A percentile compares a stretch with the other conserved stretches of the same genome.
phyloP scores from a whole-genome alignment of 2,888 invertebrate genomes.

The Sesia apiformis region DNA sequence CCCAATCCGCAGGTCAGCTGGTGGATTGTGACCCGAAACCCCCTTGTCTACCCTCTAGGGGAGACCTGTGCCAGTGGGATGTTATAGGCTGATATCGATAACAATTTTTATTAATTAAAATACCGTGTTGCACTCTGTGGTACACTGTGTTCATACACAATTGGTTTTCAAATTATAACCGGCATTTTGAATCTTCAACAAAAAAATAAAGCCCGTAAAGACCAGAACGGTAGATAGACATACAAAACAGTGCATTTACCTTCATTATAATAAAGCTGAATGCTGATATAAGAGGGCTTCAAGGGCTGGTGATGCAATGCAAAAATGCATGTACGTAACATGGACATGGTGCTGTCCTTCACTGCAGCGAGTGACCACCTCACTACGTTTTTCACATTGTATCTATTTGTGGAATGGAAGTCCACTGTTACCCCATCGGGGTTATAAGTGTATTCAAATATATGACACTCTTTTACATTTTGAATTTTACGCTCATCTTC shows the following conservation, averaged over 20 bases:
- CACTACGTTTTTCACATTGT: conserved; percentile 11
- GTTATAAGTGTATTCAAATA: conserved; percentile 47
- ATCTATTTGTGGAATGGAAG: conserved; percentile 26
- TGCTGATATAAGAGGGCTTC: conserved; percentile 29
- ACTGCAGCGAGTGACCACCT: conserved; percentile 37
- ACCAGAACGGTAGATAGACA: too few relatives aligned
- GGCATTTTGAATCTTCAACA: too few relatives aligned
- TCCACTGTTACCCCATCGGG: conserved; percentile 33
- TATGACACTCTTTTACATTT: conserved; percentile 47
- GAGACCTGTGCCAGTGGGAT: too few relatives aligned
- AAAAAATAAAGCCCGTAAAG: too few relatives aligned
- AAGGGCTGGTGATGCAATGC: conserved; percentile 26
- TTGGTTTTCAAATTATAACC: too few relatives aligned
- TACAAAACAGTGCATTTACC: conserved; percentile 19
- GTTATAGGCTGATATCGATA: too few relatives aligned
- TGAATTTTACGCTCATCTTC: conserved; percentile 37
- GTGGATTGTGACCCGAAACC: too few relatives aligned
- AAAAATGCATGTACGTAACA: conserved; percentile 34
- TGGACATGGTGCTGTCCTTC: conserved; percentile 23
- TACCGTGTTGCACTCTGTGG: too few relatives aligned
- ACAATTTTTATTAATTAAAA: too few relatives aligned
- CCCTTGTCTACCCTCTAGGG: too few relatives aligned
- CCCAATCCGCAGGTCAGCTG: too few relatives aligned
- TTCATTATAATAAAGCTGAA: conserved; percentile 55
- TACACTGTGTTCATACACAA: too few relatives aligned